A percentile compares a stretch with the other conserved stretches of the same genome.
Evolutionary conservation across 1,140 invertebrate genomes (phyloP).

Genomic region (Carcinoscorpius rotundicauda): DNA sequence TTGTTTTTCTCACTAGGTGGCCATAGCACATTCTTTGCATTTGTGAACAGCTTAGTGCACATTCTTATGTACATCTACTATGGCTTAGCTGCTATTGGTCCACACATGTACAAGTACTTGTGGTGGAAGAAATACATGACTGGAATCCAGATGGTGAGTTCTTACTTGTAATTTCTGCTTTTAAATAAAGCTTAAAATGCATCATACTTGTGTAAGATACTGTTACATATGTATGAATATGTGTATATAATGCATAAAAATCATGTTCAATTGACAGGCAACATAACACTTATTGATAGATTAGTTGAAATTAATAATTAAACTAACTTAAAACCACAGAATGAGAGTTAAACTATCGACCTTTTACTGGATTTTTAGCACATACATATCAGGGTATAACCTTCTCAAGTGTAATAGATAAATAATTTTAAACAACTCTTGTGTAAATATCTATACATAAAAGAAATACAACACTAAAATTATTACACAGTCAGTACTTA

Average conservation of each 20-base stretch:
- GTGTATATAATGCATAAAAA: not conserved
- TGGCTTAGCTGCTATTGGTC: slow-evolving; percentile 40
- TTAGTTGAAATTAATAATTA: too few relatives aligned
- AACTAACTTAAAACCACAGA: too few relatives aligned
- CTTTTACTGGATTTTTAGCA: too few relatives aligned
- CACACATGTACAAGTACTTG: slow-evolving; percentile 38
- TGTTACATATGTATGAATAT: not conserved
- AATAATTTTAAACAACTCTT: too few relatives aligned
- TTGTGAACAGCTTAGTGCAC: slow-evolving; percentile 76
- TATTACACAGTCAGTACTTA: too few relatives aligned
- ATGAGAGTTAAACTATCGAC: too few relatives aligned
- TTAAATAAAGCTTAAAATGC: not conserved
- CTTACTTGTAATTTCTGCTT: not conserved
- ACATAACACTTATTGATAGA: too few relatives aligned
- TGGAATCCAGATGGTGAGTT: slow-evolving; percentile 38
- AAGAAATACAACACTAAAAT: too few relatives aligned
- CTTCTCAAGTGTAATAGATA: too few relatives aligned
- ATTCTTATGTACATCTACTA: slow-evolving; percentile 45
- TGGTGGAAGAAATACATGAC: slow-evolving; percentile 47
- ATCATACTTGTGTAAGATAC: not conserved
- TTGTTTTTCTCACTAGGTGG: slow-evolving; percentile 44
- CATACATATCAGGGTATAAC: too few relatives aligned
- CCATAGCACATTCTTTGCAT: slow-evolving; percentile 63
- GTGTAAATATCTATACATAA: too few relatives aligned
- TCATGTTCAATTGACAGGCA: not conserved